These are phyloP conservation scores for Artibeus jamaicensis DNA, from an alignment of 2,797 vertebrate genomes.

Conservation along the genomic window DNA sequence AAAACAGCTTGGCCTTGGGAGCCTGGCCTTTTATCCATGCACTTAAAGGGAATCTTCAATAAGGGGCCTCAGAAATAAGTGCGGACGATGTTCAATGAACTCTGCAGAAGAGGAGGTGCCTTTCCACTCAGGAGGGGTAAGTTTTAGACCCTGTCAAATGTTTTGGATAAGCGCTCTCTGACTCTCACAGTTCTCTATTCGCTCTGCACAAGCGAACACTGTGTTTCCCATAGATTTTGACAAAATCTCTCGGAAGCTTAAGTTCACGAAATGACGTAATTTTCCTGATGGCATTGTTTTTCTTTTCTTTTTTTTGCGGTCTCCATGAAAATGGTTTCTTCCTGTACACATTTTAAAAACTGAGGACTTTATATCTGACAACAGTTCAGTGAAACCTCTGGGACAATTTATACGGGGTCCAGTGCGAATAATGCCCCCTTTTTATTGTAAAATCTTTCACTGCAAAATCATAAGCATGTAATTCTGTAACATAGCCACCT, in stretches of 20 bases:
- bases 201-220: not conserved
- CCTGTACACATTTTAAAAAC: not conserved
- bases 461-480: too few species aligned
- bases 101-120: not conserved
- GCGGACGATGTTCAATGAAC: not conserved
- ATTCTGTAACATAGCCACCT: too few species aligned
- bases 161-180: not conserved
- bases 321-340: not conserved
- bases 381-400: not conserved
- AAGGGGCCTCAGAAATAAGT: not conserved
- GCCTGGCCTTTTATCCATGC: not conserved
- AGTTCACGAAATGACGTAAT: not conserved
- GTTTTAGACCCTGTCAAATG: not conserved
- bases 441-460: too few species aligned
- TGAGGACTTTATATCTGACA: not conserved
- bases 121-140: not conserved
- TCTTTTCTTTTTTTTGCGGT: not conserved
- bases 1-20: not conserved
- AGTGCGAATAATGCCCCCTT: too few species aligned
- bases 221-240: not conserved
- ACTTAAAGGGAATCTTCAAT: not conserved
- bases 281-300: not conserved
- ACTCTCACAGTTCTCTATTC: not conserved
- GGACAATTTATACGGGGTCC: not conserved
- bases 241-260: constrained; percentile 8